phyloP scores from a whole-genome alignment of 2,888 invertebrate species.

The Pollenia labialis region DNA sequence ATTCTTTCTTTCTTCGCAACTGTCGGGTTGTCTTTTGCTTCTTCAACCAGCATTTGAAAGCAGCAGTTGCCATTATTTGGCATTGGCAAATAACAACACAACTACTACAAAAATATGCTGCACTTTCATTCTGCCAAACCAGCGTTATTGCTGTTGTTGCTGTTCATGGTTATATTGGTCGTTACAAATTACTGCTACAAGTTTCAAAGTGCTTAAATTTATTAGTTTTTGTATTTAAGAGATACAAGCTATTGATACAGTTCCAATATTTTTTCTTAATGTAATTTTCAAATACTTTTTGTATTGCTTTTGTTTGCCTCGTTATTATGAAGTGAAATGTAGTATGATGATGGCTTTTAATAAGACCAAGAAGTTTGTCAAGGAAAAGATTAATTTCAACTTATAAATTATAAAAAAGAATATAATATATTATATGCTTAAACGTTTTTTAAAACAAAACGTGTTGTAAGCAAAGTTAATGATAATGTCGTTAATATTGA shows the following conservation, averaged over 20 bases:
- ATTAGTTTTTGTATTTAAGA: conserved; percentile 28
- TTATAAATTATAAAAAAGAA: conserved; percentile 8
- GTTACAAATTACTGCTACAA: conserved; percentile 31
- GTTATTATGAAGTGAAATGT: background rate
- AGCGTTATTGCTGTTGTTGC: background rate
- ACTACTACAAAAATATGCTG: conserved; percentile 1
- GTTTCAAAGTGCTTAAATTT: conserved; percentile 34
- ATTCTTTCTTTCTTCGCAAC: background rate
- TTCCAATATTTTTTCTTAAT: conserved; percentile 40
- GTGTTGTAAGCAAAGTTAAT: conserved; percentile 7
- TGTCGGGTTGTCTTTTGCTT: background rate
- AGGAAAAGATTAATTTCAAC: conserved; percentile 21
- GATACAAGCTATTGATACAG: conserved; percentile 41
- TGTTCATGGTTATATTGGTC: conserved; percentile 39
- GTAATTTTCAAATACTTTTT: conserved; percentile 6
- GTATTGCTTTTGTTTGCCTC: background rate
- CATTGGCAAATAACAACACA: background rate
- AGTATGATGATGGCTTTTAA: background rate
- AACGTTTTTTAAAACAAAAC: conserved; percentile 6
- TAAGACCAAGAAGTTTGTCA: conserved; percentile 18
- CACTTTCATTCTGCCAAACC: conserved; percentile 4
- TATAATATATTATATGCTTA: background rate
- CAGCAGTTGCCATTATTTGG: background rate
- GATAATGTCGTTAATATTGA: background rate
- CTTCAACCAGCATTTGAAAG: background rate